Percentiles rank a stretch among this genome's conserved stretches.
phyloP scores from a whole-genome alignment of 2,797 vertebrate genomes.

The Sarcoramphus papa region DNA sequence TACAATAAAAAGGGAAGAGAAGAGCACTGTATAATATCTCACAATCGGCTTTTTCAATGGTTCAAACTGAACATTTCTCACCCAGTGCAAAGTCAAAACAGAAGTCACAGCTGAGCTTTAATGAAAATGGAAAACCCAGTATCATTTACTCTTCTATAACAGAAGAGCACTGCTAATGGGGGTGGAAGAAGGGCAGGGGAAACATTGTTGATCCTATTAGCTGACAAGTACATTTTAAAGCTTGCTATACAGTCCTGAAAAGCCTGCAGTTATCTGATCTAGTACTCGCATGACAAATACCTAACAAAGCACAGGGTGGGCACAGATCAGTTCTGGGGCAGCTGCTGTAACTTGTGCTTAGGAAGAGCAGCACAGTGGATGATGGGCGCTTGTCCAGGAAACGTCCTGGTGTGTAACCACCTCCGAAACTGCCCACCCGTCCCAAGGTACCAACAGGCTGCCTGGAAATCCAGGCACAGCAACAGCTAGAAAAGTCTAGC shows the following conservation, averaged over 20 bases:
- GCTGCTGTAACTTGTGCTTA: neutral
- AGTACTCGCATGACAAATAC: neutral
- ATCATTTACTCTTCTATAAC: neutral
- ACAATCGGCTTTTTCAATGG: neutral
- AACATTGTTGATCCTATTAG: neutral
- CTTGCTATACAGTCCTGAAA: neutral
- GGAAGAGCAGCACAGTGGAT: neutral
- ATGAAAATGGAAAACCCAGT: neutral
- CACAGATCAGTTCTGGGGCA: neutral
- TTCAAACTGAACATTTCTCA: neutral
- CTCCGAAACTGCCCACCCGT: neutral
- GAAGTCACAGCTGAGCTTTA: neutral
- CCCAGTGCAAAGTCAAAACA: neutral
- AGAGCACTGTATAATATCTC: neutral
- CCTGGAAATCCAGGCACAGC: neutral
- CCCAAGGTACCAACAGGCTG: neutral
- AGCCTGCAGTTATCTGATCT: neutral
- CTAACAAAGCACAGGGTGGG: neutral
- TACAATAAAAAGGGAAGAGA: no score
- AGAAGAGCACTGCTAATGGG: neutral
- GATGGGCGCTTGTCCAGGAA: fast-evolving
- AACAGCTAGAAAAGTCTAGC: neutral
- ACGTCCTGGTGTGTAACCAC: fast-evolving
- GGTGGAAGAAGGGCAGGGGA: neutral
- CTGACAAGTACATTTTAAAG: neutral